Evolutionary conservation across 2,888 invertebrate species (phyloP).

Genomic region (Conomelus anceps): DNA sequence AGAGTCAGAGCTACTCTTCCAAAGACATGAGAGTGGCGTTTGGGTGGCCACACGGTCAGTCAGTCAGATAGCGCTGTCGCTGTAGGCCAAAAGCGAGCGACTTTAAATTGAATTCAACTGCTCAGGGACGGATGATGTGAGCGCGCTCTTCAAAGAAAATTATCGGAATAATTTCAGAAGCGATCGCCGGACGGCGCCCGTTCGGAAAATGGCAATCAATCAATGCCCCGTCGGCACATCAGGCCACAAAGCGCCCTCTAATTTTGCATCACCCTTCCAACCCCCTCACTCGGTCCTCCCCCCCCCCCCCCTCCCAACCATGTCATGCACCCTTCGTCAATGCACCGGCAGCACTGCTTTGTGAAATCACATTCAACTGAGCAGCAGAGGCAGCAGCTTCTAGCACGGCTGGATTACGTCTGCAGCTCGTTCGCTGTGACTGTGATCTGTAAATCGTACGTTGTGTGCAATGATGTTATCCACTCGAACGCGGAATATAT

Average conservation of each 20-base stretch:
- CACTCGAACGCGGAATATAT: neutral
- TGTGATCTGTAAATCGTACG: neutral
- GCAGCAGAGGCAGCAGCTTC: slow-evolving; percentile 12
- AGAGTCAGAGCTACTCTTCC: neutral
- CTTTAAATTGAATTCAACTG: neutral
- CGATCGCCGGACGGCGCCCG: neutral
- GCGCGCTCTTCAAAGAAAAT: neutral
- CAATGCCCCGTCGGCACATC: neutral
- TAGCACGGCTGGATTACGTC: neutral
- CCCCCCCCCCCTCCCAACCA: too few relatives aligned
- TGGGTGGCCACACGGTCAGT: neutral
- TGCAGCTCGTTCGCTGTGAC: neutral
- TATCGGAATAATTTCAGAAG: neutral
- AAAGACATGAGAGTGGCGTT: neutral
- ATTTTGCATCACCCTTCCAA: neutral
- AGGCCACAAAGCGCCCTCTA: neutral
- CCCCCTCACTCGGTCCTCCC: too few relatives aligned
- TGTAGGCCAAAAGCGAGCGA: neutral
- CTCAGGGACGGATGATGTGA: neutral
- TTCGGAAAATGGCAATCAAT: neutral
- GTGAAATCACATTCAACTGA: slow-evolving; percentile 27
- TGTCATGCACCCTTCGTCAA: slow-evolving; percentile 4
- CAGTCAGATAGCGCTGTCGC: neutral
- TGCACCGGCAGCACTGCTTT: slow-evolving; percentile 13
- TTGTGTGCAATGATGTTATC: too few relatives aligned